Percentiles rank a stretch among this genome's conserved stretches.
Conservation (phyloP, 2,797 vertebrate species). For the Oceanodroma leucorhoa region DNA sequence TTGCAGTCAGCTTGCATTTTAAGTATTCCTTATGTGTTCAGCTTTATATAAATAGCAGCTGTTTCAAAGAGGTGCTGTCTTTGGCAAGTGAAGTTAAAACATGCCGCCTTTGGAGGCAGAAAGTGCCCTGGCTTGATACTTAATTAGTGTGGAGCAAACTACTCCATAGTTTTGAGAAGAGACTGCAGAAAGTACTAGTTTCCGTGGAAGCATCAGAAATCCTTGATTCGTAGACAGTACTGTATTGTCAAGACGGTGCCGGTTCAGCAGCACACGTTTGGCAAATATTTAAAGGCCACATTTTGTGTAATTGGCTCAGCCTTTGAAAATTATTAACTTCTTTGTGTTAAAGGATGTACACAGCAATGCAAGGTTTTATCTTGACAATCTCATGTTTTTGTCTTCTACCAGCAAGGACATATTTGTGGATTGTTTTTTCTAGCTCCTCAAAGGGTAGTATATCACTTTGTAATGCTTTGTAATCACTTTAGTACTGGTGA, state of each 20-base stretch:
- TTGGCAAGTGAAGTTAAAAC: slow-evolving; percentile 42
- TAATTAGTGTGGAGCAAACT: slow-evolving; percentile 63
- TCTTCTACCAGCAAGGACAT: slow-evolving; percentile 33
- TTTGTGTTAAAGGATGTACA: slow-evolving; percentile 61
- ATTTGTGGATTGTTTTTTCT: slow-evolving; percentile 28
- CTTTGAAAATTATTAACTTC: slow-evolving; percentile 63
- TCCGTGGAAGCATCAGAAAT: slow-evolving; percentile 50
- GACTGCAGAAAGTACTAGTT: slow-evolving; percentile 32
- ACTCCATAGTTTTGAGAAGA: slow-evolving; percentile 30
- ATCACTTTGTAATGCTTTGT: slow-evolving; percentile 18
- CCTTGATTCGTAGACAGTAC: slow-evolving; percentile 66
- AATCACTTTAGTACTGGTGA: slow-evolving; percentile 19
- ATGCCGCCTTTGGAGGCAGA: slow-evolving; percentile 44
- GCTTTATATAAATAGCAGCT: slow-evolving; percentile 59
- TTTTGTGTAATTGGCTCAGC: slow-evolving; percentile 65
- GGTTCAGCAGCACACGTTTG: slow-evolving; percentile 69
- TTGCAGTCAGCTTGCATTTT: slow-evolving; percentile 43
- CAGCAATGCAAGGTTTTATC: slow-evolving; percentile 57
- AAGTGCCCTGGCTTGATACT: slow-evolving; percentile 45
- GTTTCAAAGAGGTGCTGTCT: slow-evolving; percentile 35
- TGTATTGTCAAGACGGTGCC: slow-evolving; percentile 53
- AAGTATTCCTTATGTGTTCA: slow-evolving; percentile 36
- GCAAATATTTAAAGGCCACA: slow-evolving; percentile 69
- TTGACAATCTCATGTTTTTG: slow-evolving; percentile 48
- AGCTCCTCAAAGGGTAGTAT: slow-evolving; percentile 32